These are phyloP conservation scores for Saccostrea echinata DNA, from an alignment of 1,140 invertebrate genomes.

Conservation along the genomic window DNA sequence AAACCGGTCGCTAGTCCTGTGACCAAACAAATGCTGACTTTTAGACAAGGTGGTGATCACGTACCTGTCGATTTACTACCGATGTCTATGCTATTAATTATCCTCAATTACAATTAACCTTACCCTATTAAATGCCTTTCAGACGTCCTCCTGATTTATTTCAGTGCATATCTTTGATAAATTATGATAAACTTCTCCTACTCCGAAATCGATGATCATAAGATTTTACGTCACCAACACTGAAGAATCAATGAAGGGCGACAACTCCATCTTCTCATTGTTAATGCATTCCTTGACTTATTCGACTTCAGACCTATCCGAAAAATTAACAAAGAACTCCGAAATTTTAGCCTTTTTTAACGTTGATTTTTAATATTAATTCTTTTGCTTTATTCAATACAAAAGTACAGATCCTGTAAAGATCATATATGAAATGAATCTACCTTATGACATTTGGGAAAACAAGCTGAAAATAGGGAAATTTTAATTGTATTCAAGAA, in stretches of 20 bases:
- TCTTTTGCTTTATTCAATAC: too few species aligned
- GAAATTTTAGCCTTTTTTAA: too few species aligned
- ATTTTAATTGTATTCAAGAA: too few species aligned
- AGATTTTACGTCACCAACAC: conserved; percentile 26
- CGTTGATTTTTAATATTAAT: too few species aligned
- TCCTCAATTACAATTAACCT: background rate
- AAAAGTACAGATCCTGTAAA: too few species aligned
- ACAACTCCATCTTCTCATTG: background rate
- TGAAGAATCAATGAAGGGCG: background rate
- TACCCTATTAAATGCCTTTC: background rate
- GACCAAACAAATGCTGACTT: conserved; percentile 8
- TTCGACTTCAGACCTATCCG: background rate
- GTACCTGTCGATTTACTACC: background rate
- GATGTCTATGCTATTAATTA: background rate
- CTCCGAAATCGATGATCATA: conserved; percentile 19
- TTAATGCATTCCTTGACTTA: background rate
- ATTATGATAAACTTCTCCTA: background rate
- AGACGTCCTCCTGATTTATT: background rate
- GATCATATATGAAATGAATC: too few species aligned
- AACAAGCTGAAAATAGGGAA: too few species aligned
- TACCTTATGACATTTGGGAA: too few species aligned
- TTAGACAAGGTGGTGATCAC: background rate
- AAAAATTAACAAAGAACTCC: too few species aligned
- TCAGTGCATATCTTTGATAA: background rate
- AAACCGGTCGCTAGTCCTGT: background rate